Evolutionary conservation across 1,140 invertebrate genomes (phyloP).

Genomic region (Druon quercuslanigerum): DNA sequence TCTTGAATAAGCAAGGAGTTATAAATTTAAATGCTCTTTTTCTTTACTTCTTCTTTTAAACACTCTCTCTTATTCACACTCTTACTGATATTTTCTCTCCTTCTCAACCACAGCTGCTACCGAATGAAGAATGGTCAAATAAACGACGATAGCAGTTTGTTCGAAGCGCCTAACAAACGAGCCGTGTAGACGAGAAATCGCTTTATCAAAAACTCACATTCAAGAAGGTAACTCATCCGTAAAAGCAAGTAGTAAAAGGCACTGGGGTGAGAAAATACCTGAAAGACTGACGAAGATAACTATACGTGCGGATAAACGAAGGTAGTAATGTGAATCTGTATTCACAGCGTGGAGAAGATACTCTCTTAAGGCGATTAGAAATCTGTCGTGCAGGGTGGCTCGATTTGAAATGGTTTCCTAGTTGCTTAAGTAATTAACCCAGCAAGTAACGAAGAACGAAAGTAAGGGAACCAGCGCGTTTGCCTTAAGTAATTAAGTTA

Average conservation of each 20-base stretch:
- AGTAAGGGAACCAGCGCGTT: neutral
- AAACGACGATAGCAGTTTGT: constrained; percentile 57
- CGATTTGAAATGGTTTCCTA: neutral
- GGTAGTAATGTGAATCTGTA: neutral
- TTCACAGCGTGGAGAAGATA: neutral
- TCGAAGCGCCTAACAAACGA: constrained; percentile 51
- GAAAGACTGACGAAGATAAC: neutral
- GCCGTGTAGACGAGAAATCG: constrained; percentile 52
- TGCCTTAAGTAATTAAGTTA: neutral
- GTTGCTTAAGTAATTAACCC: constrained; percentile 6
- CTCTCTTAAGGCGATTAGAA: neutral
- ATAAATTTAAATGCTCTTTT: too few species aligned
- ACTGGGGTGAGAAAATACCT: neutral
- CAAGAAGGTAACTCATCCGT: constrained; percentile 45
- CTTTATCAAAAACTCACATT: constrained; percentile 54
- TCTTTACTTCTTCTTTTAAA: too few species aligned
- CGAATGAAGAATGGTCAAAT: constrained; percentile 59
- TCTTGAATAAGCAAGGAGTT: too few species aligned
- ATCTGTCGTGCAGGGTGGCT: neutral
- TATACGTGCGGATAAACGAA: neutral
- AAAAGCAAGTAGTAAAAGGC: constrained; percentile 1
- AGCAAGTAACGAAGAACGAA: neutral
- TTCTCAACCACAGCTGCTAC: constrained; percentile 38
- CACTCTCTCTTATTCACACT: too few species aligned
- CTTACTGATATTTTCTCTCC: neutral